Base-by-base conservation (phyloP, 2,888 invertebrate genomes). In the Cyrtodaria siliqua region DNA sequence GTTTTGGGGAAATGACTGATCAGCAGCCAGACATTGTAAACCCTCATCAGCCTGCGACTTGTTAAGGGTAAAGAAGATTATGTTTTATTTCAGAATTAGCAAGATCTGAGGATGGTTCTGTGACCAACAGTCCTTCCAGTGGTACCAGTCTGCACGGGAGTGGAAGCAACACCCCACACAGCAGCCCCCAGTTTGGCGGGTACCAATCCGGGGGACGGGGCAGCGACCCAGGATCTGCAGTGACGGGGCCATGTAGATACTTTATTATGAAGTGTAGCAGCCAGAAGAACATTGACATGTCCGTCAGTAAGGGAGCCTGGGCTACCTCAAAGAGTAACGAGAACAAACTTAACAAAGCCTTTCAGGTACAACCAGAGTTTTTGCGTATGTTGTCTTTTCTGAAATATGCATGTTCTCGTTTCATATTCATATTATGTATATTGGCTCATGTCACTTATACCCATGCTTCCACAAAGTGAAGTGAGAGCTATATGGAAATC, bases 201-300 rank as follows among this genome's bases (percentile, higher is more conserved):
- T 83, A 87, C 26, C 79, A 83, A 53, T 70, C 75, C 8, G 27
- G 44, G 0, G 20, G 23, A 18, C 63, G 70, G 20, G 78, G 84
- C 6, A 79, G 68, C 33, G 75, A 81, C 55, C 56, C 62, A 1
- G 69, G 79, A 20, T 73, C 61, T 2, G 67, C 24, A 47, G 20
- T 44, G 3, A 18, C 44, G 16, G 77, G 69, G n/a, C 62, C 63
- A 3, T 50, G 53, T 52, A 70, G 88, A 18, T 96, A 95, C 91
- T 95, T 95, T 86, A 93, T 96, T 57, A 95, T 95, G 88, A 95
- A 95, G 86, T 95, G 95, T 18, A 94, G 94, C 42, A 95, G 94
- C 73, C 90, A 94, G 68, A 94, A 94, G 70, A 92, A 93, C 52
- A 93, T 95, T 42, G 95, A 95, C 67, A 92, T 94, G 20, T 95